Percentiles rank a stretch among this genome's conserved stretches.
phyloP scores from a whole-genome alignment of 2,888 invertebrate species.

The Papilio elwesi region DNA sequence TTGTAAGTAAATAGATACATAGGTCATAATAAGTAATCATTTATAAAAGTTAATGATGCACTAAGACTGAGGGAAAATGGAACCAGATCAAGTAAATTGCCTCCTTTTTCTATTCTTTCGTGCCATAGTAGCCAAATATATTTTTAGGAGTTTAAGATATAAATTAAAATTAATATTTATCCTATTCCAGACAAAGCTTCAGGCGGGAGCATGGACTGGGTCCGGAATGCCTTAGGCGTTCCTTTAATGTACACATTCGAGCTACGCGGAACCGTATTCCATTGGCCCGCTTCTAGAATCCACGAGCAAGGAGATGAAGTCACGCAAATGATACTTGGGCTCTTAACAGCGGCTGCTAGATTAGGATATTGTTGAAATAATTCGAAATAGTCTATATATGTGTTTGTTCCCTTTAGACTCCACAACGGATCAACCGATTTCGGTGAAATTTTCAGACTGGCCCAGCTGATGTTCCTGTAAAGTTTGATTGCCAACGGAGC shows the following conservation, averaged over 20 bases:
- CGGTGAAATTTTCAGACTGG: too few relatives aligned
- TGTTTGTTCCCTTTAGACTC: too few relatives aligned
- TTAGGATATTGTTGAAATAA: slow-evolving; percentile 69
- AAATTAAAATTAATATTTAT: not conserved
- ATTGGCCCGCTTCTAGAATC: slow-evolving; percentile 88
- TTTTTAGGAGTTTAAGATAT: not conserved
- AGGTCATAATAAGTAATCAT: not conserved
- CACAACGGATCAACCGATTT: too few relatives aligned
- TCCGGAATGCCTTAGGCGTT: slow-evolving; percentile 79
- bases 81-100: too few relatives aligned
- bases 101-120: too few relatives aligned
- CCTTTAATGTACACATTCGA: slow-evolving; percentile 86
- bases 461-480: too few relatives aligned
- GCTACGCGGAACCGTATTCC: slow-evolving; percentile 86
- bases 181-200: slow-evolving; percentile 76
- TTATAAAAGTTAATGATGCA: too few relatives aligned
- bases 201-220: slow-evolving; percentile 87
- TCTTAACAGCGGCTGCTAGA: slow-evolving; percentile 73
- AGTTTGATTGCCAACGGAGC: too few relatives aligned
- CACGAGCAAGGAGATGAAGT: slow-evolving; percentile 86
- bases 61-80: too few relatives aligned
- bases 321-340: slow-evolving; percentile 84
- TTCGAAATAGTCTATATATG: not conserved
- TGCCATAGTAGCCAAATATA: too few relatives aligned
- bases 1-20: slow-evolving; percentile 70